Base-by-base conservation (phyloP, 2,113 vertebrate genomes). In the Bettongia penicillata region DNA sequence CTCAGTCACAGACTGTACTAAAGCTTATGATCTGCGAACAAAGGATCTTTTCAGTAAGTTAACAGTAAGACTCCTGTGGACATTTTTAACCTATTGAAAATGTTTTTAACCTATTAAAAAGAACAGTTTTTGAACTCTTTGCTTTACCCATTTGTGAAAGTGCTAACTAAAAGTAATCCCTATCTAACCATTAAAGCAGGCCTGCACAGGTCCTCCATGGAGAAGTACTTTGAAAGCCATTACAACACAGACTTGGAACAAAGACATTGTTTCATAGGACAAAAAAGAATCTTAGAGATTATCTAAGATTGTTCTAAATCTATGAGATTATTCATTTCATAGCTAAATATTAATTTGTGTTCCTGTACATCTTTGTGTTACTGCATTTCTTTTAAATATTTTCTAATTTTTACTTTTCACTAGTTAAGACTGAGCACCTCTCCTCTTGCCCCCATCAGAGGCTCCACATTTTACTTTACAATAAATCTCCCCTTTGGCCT, bases 21-120 rank as follows among this genome's bases (percentile, higher is more conserved):
- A 57, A 57, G 8, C 26, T 28, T 57, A 57, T 28, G 26, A 57
- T 57, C 8, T 28, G 31, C 37, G 57, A 3, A 68, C 57, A 68
- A 68, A 68, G 57, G 57, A 68, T 12, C 96, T 96, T 97, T 91
- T 53, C 93, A 94, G 96, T 90, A 96, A 94, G 92, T 61, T 52
- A 93, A 96, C 96, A 94, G 94, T 91, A 94, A 94, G 90, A 90
- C 53, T 94, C 22, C 93, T 91, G 77, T 91, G 95, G 47, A 84
- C 31, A 91, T 95, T 37, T 95, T 96, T 91, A 95, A 91, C 52
- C 93, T 95, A 96, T 96, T 96, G 92, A 95, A 95, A 52, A 96
- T 77, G 92, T 95, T 43, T 95, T 96, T 91, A 95, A 91, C 50
- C 93, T 95, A 96, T 96, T 97, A 93, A 95, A 95, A 55, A 96